Evolutionary conservation across 2,797 vertebrate genomes (phyloP).

Genomic region (Aeoliscus strigatus): DNA sequence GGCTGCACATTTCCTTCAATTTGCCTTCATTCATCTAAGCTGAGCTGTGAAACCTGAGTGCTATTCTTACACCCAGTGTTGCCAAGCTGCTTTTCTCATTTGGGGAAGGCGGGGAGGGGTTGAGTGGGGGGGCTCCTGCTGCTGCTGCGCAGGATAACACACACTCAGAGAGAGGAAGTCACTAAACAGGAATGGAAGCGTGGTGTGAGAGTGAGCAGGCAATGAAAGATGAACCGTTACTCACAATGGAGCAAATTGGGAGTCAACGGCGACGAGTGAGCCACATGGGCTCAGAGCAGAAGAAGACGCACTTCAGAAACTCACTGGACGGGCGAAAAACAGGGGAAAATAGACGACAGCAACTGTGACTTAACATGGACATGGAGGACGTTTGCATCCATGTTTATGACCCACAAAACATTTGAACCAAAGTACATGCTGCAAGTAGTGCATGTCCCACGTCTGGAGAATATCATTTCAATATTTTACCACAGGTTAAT

Average conservation of each 20-base stretch:
- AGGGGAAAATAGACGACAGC: background rate
- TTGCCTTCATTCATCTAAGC: conserved; percentile 13
- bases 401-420: too few relatives aligned
- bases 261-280: conserved; percentile 17
- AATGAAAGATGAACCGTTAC: conserved; percentile 29
- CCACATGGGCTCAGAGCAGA: conserved; percentile 3
- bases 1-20: conserved; percentile 16
- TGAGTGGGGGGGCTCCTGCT: too few relatives aligned
- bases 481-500: too few relatives aligned
- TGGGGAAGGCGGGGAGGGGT: too few relatives aligned
- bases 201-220: conserved; percentile 11
- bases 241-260: conserved; percentile 28
- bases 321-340: background rate
- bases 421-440: too few relatives aligned
- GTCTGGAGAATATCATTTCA: too few relatives aligned
- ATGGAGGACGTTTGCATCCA: background rate
- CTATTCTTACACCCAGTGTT: conserved; percentile 8
- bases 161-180: conserved; percentile 22
- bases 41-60: conserved; percentile 26
- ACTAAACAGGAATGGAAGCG: conserved; percentile 18
- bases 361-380: background rate
- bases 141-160: conserved; percentile 29
- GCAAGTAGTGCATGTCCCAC: too few relatives aligned
- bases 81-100: conserved; percentile 21
- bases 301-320: conserved; percentile 6